A percentile compares a stretch with the other conserved stretches of the same genome.
Evolutionary conservation across 2,113 vertebrate species (phyloP).

Genomic region (Gavialis gangeticus): DNA sequence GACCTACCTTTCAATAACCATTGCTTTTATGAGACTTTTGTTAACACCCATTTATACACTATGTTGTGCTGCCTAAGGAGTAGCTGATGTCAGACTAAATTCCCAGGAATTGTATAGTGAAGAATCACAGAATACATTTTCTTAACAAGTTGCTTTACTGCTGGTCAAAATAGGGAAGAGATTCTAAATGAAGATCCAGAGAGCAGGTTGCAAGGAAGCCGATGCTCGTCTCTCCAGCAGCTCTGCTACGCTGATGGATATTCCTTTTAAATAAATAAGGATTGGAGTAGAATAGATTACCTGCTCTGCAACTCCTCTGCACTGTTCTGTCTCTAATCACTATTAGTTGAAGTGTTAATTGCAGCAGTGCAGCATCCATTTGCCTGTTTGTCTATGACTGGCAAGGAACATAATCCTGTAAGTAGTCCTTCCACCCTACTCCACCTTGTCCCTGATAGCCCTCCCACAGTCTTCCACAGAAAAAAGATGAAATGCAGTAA

Average conservation of each 20-base stretch:
- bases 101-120: not conserved
- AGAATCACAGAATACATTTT: not conserved
- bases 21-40: not conserved
- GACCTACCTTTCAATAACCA: not conserved
- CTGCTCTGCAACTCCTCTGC: not conserved
- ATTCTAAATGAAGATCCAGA: not conserved
- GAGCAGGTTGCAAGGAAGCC: not conserved
- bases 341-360: slow-evolving; percentile 5
- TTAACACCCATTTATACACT: not conserved
- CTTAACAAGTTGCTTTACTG: not conserved
- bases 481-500: not conserved
- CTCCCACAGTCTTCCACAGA: not conserved
- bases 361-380: not conserved
- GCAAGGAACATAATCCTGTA: not conserved
- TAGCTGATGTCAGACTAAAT: not conserved
- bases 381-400: not conserved
- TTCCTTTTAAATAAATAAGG: slow-evolving; percentile 3
- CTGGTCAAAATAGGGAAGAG: not conserved
- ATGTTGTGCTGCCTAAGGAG: not conserved
- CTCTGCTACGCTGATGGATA: not conserved
- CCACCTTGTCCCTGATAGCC: not conserved
- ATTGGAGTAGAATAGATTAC: not conserved
- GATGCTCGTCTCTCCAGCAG: not conserved
- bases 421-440: not conserved
- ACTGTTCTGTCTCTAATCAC: slow-evolving; percentile 10